Evolutionary conservation across 2,113 vertebrate genomes (phyloP), one percentile per base, ranked within the genome.

Genomic region (Elachura formosa): DNA sequence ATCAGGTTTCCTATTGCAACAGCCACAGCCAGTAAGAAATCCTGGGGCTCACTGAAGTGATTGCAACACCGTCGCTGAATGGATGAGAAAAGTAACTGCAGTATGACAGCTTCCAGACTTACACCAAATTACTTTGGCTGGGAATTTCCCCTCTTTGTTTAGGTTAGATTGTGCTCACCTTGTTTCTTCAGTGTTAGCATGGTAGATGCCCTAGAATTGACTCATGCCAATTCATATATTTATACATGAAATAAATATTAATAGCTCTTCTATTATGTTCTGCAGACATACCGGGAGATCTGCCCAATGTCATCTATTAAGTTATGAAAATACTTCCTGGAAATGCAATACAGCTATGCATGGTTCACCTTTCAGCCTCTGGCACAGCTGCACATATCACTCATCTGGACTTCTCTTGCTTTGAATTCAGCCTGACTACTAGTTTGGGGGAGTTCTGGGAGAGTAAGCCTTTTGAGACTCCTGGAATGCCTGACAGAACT

Each of bases 401-500:
- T 98, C 43, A 93, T 97, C 90, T 87, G 98, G 76, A 97, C 97
- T 64, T 83, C 94, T n/a, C 96, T 97, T 15, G 92, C 97, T 88
- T 93, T 98, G 84, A 98, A 99, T 95, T 98, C 98, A 26, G 98
- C 97, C 79, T 82, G 64, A 76, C 87, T 97, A 87, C 97, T 97
- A 33, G 40, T 98, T 52, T 98, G 98, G 64, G 97, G 97, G 68
- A 98, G 96, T 22, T 98, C 49, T 98, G 98, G 64, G 97, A 97
- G 68, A 98, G 96, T 22, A 98, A 98, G 74, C 96, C 98, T 61
- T 99, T 98, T 68, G 96, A 59, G 98, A 6, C 97, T 10, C 98
- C 78, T 99, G 98, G 98, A 99, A 98, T 16, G 97, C 28, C 98
- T 96, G 2, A 95, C 98, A 55, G 98, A 98, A 77, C 92, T 97